Base-by-base conservation (phyloP, 2,113 vertebrate species). In the Callorhinus ursinus region DNA sequence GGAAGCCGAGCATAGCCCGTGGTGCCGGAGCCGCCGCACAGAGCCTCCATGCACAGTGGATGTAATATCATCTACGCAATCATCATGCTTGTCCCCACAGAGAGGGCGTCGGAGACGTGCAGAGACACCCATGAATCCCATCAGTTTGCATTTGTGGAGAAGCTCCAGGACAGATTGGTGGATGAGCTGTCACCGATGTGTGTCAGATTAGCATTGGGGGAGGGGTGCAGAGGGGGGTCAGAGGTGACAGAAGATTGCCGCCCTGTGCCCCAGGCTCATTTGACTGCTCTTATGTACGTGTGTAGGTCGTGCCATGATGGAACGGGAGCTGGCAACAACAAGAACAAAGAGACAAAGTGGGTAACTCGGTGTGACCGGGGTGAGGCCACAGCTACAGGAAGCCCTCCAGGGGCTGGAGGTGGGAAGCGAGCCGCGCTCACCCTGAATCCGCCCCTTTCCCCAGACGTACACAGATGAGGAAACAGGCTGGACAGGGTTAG, bases 71-170 rank as follows among this genome's bases (percentile, higher is more conserved):
- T 7, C 63, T 0, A 16, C 2, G 14, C 13, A 31, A 9, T 31
- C 26, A 13, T 21, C 5, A 0, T 31, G 59, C 42, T 77, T 26
- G 19, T 12, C 42, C 42, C 2, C 51, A 24, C 6, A 0, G 10
- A 49, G 7, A 21, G 0, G 26, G n/a, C 12, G 16, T 15, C 3
- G 0, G 28, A 28, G 46, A 63, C 5, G 36, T 4, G 9, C 5
- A 83, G 26, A 81, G 15, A 55, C 31, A 33, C 49, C 46, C 10
- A 53, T 7, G 28, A 22, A 18, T n/a, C 46, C 67, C 26, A 76
- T 59, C 26, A 12, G 26, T 76, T 4, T 1, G 14, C 13, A 4
- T 72, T 86, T 79, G 46, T 18, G 28, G 46, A 49, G 65, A 86
- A 82, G 53, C 53, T 39, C 11, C 9, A 31, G 76, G 72, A 82